Evolutionary conservation across 2,888 invertebrate genomes (phyloP).

Genomic region (Notodonta ziczac): DNA sequence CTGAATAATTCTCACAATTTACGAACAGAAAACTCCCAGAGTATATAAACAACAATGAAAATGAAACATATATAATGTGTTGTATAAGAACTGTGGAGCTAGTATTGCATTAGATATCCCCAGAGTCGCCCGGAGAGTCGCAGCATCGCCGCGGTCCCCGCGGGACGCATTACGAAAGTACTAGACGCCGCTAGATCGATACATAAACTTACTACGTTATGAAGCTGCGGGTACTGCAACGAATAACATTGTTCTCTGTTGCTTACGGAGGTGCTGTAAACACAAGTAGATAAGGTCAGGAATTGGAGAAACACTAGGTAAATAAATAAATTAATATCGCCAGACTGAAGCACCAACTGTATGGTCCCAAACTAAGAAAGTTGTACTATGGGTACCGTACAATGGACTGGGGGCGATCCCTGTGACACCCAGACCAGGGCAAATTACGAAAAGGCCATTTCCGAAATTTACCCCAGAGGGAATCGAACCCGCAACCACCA

Average conservation of each 20-base stretch:
- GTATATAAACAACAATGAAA: constrained; percentile 44
- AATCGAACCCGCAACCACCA: too few relatives aligned
- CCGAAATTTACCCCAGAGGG: too few relatives aligned
- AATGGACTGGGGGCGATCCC: too few relatives aligned
- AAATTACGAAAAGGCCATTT: too few relatives aligned
- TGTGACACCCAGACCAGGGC: too few relatives aligned
- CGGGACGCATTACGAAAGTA: constrained; percentile 81
- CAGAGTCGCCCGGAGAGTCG: constrained; percentile 63
- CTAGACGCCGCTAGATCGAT: constrained; percentile 78
- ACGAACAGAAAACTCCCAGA: constrained; percentile 8
- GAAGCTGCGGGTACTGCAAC: constrained; percentile 58
- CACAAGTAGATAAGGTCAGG: constrained; percentile 16
- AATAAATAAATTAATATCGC: too few relatives aligned
- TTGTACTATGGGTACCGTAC: too few relatives aligned
- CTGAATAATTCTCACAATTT: constrained; percentile 5
- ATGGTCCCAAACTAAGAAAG: too few relatives aligned
- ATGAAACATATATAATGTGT: constrained; percentile 39
- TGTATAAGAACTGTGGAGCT: constrained; percentile 57
- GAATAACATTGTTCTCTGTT: constrained; percentile 48
- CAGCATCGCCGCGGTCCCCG: constrained; percentile 72
- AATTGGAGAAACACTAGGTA: constrained; percentile 4
- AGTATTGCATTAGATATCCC: constrained; percentile 80
- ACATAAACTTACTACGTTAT: constrained; percentile 70
- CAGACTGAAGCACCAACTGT: too few relatives aligned
- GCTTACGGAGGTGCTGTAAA: constrained; percentile 26